Evolutionary conservation across 2,888 invertebrate species (phyloP), one percentile per base, ranked within the genome.

Genomic region (Agelastica alni): DNA sequence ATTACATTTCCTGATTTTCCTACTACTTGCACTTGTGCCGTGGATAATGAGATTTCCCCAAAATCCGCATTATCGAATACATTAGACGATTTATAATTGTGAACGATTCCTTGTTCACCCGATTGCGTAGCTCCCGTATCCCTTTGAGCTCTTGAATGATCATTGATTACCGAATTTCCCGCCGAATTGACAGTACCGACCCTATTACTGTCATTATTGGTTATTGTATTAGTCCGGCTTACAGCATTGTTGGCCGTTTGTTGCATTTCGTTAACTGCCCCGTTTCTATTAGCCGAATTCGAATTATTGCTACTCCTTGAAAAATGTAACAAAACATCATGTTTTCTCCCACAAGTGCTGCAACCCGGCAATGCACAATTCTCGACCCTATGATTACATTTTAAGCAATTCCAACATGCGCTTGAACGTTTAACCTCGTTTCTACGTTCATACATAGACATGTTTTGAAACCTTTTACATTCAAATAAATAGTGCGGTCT

Each of bases 351-450:
- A 37, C 36, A 47, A 12, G 12, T 16, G 10, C 20, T 47, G 30
- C 47, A 47, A 22, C 16, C 36, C 6, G 37, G 10, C 37, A 4
- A 12, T 4, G 30, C n/a, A 16, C 37, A 37, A 18, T 37, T 37
- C 10, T 37, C 37, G 2, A 18, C 37, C 37, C 18, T 37, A 17
- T 37, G 37, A 17, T 37, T 17, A 16, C 37, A 37, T 10, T 37
- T 37, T 37, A 37, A 37, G 12, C 16, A 37, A 18, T 37, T 37
- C 37, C 37, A 37, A 17, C 18, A 37, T 37, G 37, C 37, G 16
- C 10, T 37, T 16, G 37, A 17, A 18, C 18, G 37, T 10, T 37
- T 37, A 37, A 37, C 34, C 34, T 10, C 34, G 4, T 34, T 13
- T 14, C 34, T 34, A 5, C 34, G 10, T 12, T 9, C 34, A 9